Evolutionary conservation across 2,113 vertebrate species (phyloP).

Genomic region (Melanostigma gelatinosum): DNA sequence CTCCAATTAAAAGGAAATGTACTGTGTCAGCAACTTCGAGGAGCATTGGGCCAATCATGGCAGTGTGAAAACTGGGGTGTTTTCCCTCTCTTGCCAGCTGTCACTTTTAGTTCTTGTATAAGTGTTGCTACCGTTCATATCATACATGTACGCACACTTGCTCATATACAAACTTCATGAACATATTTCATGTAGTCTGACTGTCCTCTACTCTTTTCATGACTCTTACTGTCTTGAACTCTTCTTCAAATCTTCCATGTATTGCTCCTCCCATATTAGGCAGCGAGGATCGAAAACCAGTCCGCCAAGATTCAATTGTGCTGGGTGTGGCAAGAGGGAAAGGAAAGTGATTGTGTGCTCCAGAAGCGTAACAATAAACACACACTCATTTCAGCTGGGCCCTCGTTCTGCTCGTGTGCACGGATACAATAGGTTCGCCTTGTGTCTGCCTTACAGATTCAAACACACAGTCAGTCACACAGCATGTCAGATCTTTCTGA

Average conservation of each 20-base stretch:
- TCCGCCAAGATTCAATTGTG: constrained; percentile 69
- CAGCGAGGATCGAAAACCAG: constrained; percentile 56
- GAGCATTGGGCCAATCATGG: background rate
- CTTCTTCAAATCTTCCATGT: background rate
- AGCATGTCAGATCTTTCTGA: background rate
- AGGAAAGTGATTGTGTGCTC: constrained; percentile 53
- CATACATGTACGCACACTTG: background rate
- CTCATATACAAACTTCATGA: background rate
- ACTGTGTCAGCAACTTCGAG: background rate
- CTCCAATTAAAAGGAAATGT: background rate
- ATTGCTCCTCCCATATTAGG: constrained; percentile 11
- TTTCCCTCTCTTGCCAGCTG: constrained; percentile 2
- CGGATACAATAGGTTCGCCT: background rate
- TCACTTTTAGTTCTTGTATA: background rate
- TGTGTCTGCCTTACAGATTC: background rate
- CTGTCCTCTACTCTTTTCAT: background rate
- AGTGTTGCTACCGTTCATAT: background rate
- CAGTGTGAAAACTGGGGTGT: background rate
- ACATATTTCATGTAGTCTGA: background rate
- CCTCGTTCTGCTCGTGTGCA: constrained; percentile 4
- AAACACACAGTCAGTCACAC: background rate
- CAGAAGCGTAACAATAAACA: constrained; percentile 38
- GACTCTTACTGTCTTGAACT: background rate
- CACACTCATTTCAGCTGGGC: background rate
- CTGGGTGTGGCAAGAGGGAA: constrained; percentile 58